These are phyloP conservation scores for Calypte anna DNA, from an alignment of 2,113 vertebrate genomes.

Conservation along the genomic window DNA sequence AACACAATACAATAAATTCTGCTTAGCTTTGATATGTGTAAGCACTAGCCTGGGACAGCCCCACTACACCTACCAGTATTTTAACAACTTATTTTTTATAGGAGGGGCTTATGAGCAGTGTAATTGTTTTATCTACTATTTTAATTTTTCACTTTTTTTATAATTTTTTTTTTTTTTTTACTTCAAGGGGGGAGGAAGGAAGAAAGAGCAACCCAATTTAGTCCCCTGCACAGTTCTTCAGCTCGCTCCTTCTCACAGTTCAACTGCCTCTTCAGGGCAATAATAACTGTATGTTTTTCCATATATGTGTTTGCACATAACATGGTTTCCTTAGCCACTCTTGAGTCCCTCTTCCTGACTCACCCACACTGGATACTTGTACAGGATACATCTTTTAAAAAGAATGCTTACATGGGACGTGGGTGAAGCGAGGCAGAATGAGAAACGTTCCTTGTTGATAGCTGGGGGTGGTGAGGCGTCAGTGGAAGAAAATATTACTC, in stretches of 20 bases:
- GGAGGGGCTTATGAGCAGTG: not conserved
- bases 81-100: not conserved
- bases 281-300: not conserved
- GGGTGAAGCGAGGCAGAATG: conserved; percentile 23
- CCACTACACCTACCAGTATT: not conserved
- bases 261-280: not conserved
- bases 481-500: conserved; percentile 69
- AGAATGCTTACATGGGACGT: conserved; percentile 7
- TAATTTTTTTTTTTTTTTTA: not conserved
- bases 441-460: conserved; percentile 1
- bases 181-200: not conserved
- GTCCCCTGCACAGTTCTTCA: not conserved
- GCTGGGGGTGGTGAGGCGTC: conserved; percentile 31
- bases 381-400: conserved; percentile 22
- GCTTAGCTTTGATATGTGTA: fast-evolving
- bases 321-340: not conserved
- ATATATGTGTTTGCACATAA: not conserved
- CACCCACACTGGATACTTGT: not conserved
- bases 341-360: conserved; percentile 26
- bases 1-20: not conserved
- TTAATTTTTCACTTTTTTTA: not conserved
- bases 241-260: not conserved
- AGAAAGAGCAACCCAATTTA: not conserved
- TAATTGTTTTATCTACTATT: not conserved
- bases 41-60: not conserved